These are phyloP conservation scores for Ailuropoda melanoleuca DNA, from an alignment of 2,113 vertebrate genomes.

Conservation along the genomic window DNA sequence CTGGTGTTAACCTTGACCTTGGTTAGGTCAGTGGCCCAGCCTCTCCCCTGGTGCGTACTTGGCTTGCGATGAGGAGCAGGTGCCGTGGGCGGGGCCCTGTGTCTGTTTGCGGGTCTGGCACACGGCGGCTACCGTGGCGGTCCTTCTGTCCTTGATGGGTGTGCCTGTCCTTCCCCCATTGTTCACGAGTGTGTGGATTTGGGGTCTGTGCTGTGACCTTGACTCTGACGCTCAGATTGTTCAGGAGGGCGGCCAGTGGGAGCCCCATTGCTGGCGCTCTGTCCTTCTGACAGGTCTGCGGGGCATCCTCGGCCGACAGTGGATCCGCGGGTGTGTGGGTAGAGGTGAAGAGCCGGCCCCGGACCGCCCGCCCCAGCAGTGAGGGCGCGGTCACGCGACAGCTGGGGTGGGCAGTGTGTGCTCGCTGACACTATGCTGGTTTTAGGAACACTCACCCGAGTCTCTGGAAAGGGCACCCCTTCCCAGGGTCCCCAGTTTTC, in stretches of 20 bases:
- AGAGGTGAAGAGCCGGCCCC: fast-evolving
- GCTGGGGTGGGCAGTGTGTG: fast-evolving
- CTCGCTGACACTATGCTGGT: neutral
- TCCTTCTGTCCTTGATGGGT: neutral
- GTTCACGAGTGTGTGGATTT: neutral
- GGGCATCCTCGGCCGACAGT: neutral
- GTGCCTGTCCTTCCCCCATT: neutral
- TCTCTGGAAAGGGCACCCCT: neutral
- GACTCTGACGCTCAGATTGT: too few species aligned
- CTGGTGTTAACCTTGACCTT: neutral
- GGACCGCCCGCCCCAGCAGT: fast-evolving
- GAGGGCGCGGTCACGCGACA: too few species aligned
- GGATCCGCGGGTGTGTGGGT: neutral
- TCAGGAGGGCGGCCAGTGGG: neutral
- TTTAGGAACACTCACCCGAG: neutral
- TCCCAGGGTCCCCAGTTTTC: neutral
- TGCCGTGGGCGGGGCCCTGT: too few species aligned
- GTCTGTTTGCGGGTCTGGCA: neutral
- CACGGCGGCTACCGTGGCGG: fast-evolving
- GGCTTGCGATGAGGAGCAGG: neutral
- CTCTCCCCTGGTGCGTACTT: neutral
- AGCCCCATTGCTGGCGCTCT: neutral
- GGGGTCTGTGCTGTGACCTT: neutral
- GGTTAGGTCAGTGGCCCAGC: neutral
- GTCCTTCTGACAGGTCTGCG: too few species aligned